Evolutionary conservation across 2,797 vertebrate genomes (phyloP).

Genomic region (Alca torda): DNA sequence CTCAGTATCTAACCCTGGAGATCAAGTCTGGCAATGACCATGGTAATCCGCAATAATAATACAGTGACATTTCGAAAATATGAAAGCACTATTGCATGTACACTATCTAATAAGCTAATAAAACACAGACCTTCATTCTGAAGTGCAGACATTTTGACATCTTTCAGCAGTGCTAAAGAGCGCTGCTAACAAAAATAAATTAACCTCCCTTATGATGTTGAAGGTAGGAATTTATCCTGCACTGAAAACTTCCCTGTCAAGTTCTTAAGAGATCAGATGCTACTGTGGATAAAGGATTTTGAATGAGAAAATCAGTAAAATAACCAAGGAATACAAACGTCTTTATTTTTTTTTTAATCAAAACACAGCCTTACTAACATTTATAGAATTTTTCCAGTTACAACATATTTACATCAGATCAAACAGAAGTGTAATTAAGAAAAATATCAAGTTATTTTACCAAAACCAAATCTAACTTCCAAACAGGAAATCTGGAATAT

Average conservation of each 20-base stretch:
- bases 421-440: background rate
- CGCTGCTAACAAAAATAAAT: background rate
- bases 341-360: background rate
- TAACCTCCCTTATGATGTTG: background rate
- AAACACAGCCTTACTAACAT: background rate
- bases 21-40: background rate
- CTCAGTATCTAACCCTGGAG: background rate
- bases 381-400: background rate
- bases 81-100: background rate
- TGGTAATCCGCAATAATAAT: background rate
- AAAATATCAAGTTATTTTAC: background rate
- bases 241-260: background rate
- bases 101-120: background rate
- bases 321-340: background rate
- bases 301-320: background rate
- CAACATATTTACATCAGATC: background rate
- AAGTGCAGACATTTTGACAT: conserved; percentile 23
- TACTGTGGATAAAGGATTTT: background rate
- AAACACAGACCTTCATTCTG: conserved; percentile 16
- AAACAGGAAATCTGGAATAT: background rate
- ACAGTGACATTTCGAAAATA: conserved; percentile 7
- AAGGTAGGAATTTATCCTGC: background rate
- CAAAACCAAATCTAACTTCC: background rate
- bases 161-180: background rate
- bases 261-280: background rate